phyloP scores from a whole-genome alignment of 2,797 vertebrate genomes.

The Gila robusta region DNA sequence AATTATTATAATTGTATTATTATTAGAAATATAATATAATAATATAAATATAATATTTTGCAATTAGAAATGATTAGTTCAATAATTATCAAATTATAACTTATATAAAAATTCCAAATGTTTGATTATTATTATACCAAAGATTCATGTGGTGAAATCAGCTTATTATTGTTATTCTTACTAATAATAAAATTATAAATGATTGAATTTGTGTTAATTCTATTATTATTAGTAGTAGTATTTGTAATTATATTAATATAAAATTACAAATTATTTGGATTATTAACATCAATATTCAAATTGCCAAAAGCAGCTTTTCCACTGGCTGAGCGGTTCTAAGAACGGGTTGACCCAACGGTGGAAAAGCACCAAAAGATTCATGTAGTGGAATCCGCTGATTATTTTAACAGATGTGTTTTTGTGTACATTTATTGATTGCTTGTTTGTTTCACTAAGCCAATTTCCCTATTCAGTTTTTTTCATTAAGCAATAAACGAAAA shows the following conservation, averaged over 20 bases:
- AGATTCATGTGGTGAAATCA: not conserved
- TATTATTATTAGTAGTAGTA: not conserved
- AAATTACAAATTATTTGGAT: not conserved
- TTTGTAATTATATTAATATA: not conserved
- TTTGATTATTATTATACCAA: not conserved
- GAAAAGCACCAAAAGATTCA: not conserved
- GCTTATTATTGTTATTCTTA: not conserved
- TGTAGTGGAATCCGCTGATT: not conserved
- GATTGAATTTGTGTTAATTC: not conserved
- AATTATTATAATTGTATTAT: not conserved
- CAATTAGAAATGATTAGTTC: not conserved
- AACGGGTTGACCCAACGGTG: not conserved
- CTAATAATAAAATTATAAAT: not conserved
- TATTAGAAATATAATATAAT: too few species aligned
- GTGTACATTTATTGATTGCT: not conserved
- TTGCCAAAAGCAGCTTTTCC: not conserved
- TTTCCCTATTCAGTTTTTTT: not conserved
- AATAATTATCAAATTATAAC: not conserved
- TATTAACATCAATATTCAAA: not conserved
- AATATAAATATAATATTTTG: too few species aligned
- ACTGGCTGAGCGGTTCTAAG: not conserved
- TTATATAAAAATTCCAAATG: too few species aligned
- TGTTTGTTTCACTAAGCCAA: not conserved
- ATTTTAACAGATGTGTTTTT: not conserved
- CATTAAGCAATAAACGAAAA: not conserved